Evolutionary conservation across 2,113 vertebrate species (phyloP), one percentile per base, ranked within the genome.

Genomic region (Pimephales promelas): DNA sequence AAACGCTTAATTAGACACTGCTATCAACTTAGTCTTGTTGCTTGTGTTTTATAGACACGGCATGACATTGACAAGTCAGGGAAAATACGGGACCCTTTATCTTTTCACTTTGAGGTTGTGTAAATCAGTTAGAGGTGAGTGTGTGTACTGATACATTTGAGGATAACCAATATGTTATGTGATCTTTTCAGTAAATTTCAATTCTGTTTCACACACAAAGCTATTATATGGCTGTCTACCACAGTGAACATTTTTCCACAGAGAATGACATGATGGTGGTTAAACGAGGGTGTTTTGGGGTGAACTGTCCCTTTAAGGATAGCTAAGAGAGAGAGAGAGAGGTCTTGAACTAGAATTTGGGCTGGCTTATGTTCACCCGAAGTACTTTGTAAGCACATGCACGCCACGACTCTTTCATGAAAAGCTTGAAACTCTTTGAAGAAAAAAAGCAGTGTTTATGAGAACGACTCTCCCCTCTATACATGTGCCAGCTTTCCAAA

Each of bases 31-130:
- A 31, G 20, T 81, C 59, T 24, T 34, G 3, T 31, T 66, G 16
- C 7, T 66, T 34, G 62, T 66, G n/a, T 26, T 57, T 57, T 54
- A 24, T 56, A 74, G 78, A 85, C 57, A 81, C 16, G 57, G 28
- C 49, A 70, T 68, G 72, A 34, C 61, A 40, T 22, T 71, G 64
- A 45, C n/a, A 36, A 71, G 18, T 52, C 20, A 56, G 31, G 22
- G 6, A 64, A 59, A 56, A 28, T 31, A 40, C 49, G 20, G 22
- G 40, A 54, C 14, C 68, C 68, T 40, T 40, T 10, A 70, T 31
- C 66, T 70, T 31, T 64, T 64, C 61, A 18, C 26, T 18, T 64
- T 16, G 6, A 31, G 26, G 61, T 18, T 64, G 61, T 64, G 61
- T 64, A 31, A 31, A 64, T 7, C 1, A 31, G 61, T 70, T n/a